Conservation (phyloP, 2,888 invertebrate genomes). For the Chymomyza fuscimana region DNA sequence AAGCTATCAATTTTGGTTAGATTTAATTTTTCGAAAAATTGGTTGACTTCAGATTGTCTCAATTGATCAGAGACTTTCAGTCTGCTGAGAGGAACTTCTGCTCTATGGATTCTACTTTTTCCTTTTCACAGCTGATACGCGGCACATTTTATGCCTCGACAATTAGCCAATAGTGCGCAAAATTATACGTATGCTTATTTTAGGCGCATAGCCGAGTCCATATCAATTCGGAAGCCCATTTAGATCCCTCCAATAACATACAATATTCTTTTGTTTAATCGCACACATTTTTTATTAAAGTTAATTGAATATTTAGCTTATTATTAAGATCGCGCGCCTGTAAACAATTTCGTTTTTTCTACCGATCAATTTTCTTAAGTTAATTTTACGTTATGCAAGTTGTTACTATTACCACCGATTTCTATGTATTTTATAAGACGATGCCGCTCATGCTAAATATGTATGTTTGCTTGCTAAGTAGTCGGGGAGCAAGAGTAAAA, state of each 20-base stretch:
- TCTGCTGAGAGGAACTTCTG: too few species aligned
- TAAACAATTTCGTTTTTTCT: constrained; percentile 38
- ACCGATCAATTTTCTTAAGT: constrained; percentile 35
- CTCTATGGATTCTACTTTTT: too few species aligned
- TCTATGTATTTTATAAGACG: neutral
- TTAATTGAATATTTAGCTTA: constrained; percentile 63
- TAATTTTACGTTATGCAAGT: constrained; percentile 22
- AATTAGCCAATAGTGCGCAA: too few species aligned
- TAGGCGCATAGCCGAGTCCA: too few species aligned
- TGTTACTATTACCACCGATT: constrained; percentile 37
- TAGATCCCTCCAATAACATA: neutral
- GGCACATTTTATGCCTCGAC: too few species aligned
- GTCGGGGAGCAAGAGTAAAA: neutral
- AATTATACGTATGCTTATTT: too few species aligned
- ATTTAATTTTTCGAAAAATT: too few species aligned
- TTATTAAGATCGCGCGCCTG: constrained; percentile 45
- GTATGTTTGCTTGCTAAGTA: constrained; percentile 3
- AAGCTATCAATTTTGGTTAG: too few species aligned
- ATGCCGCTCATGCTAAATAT: neutral
- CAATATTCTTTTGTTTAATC: neutral
- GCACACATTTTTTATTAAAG: neutral
- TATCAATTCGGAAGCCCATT: too few species aligned
- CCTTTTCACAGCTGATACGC: too few species aligned
- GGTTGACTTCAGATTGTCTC: too few species aligned
- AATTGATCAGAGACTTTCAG: too few species aligned